These are phyloP conservation scores for Litoditis marina DNA, from an alignment of 2,888 invertebrate species.

Conservation along the genomic window DNA sequence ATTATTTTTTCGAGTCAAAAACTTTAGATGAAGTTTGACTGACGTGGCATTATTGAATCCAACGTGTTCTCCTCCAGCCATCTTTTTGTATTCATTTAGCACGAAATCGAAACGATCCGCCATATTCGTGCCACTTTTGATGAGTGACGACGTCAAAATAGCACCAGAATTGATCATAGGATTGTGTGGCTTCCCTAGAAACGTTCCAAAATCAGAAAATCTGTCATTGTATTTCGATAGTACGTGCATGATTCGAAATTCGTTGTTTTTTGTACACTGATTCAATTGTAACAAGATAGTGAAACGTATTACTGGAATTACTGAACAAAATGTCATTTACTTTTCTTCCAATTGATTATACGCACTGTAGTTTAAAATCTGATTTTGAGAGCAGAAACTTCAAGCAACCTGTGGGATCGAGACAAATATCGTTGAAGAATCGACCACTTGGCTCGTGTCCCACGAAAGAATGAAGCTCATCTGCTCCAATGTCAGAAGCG, in stretches of 20 bases:
- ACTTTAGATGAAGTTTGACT: too few species aligned
- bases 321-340: too few species aligned
- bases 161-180: conserved; percentile 99
- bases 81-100: conserved; percentile 62
- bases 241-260: too few species aligned
- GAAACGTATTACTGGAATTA: too few species aligned
- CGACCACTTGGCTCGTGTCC: conserved; percentile 95
- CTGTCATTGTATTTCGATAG: too few species aligned
- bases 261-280: too few species aligned
- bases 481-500: conserved; percentile 74
- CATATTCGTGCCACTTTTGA: conserved; percentile 60
- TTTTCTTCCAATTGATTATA: too few species aligned
- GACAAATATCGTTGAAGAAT: conserved; percentile 89
- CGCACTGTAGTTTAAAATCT: too few species aligned
- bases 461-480: conserved; percentile 85
- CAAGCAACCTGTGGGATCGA: conserved; percentile 77
- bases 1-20: too few species aligned
- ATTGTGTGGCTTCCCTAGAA: conserved; percentile 91
- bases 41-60: conserved; percentile 93
- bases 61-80: conserved; percentile 80
- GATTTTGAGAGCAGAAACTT: too few species aligned
- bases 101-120: conserved; percentile 64
- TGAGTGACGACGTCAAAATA: conserved; percentile 81
- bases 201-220: too few species aligned
- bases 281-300: too few species aligned